Evolutionary conservation across 2,113 vertebrate genomes (phyloP).

Genomic region (Patagioenas fasciata): DNA sequence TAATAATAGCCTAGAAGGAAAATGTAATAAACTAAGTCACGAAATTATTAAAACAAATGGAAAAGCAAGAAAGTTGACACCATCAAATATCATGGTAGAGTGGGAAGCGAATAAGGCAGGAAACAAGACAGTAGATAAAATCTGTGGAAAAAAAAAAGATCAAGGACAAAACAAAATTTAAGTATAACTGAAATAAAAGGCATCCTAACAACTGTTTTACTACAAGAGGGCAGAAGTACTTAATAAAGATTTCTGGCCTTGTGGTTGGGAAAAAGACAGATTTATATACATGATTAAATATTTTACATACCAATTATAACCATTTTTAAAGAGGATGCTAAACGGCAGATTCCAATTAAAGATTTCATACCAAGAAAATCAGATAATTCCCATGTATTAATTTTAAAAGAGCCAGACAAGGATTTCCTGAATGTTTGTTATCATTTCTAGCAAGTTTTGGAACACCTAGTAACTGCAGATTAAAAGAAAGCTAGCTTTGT

Average conservation of each 20-base stretch:
- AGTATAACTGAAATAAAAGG: slow-evolving; percentile 30
- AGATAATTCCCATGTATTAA: neutral
- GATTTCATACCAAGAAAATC: slow-evolving; percentile 1
- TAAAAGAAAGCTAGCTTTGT: neutral
- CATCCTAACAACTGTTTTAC: neutral
- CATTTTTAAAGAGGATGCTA: slow-evolving; percentile 5
- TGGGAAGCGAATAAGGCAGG: slow-evolving; percentile 23
- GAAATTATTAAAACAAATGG: neutral
- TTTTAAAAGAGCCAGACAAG: neutral
- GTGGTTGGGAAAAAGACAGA: slow-evolving; percentile 9
- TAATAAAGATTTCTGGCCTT: slow-evolving; percentile 38
- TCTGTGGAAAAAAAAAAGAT: neutral
- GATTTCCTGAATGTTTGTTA: neutral
- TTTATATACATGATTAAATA: slow-evolving; percentile 48
- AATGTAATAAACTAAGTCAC: neutral
- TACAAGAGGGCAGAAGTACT: slow-evolving; percentile 6
- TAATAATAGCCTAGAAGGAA: neutral
- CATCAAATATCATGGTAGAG: neutral
- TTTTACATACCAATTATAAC: slow-evolving; percentile 29
- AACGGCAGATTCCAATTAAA: slow-evolving; percentile 31
- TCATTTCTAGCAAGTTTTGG: slow-evolving; percentile 4
- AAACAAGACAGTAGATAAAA: slow-evolving; percentile 18
- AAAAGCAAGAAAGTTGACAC: neutral
- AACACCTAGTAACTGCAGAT: neutral
- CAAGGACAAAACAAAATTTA: neutral